These are phyloP conservation scores for Agrotis exclamationis DNA, from an alignment of 2,888 invertebrate genomes.

Conservation along the genomic window DNA sequence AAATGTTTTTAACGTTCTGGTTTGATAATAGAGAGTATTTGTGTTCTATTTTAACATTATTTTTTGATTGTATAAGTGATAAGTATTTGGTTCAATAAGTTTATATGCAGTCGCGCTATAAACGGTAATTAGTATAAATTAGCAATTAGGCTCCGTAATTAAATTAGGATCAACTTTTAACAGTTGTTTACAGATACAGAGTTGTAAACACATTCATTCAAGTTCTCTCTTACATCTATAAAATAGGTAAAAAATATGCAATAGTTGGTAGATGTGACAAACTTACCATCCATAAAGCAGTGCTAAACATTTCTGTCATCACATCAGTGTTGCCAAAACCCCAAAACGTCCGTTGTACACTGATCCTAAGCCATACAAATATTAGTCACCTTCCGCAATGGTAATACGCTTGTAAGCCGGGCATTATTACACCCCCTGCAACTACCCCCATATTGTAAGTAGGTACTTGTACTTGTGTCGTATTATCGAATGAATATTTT, in stretches of 20 bases:
- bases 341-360: conserved; percentile 27
- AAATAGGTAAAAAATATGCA: too few species aligned
- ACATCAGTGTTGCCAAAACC: not conserved
- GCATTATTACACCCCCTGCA: conserved; percentile 68
- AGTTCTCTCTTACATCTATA: too few species aligned
- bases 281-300: too few species aligned
- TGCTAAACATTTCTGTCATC: not conserved
- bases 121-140: too few species aligned
- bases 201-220: too few species aligned
- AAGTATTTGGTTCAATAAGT: too few species aligned
- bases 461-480: conserved; percentile 30
- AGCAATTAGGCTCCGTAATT: too few species aligned
- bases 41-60: not conserved
- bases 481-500: conserved; percentile 43
- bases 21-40: not conserved
- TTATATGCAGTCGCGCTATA: too few species aligned
- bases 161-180: too few species aligned
- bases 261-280: too few species aligned
- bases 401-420: conserved; percentile 70
- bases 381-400: conserved; percentile 55
- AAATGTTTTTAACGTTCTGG: not conserved
- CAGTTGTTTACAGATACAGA: too few species aligned
- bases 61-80: too few species aligned
- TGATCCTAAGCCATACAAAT: conserved; percentile 55
- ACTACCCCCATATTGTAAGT: conserved; percentile 35